Evolutionary conservation across 2,888 invertebrate species (phyloP).

Genomic region (Cheilosia scutellata): DNA sequence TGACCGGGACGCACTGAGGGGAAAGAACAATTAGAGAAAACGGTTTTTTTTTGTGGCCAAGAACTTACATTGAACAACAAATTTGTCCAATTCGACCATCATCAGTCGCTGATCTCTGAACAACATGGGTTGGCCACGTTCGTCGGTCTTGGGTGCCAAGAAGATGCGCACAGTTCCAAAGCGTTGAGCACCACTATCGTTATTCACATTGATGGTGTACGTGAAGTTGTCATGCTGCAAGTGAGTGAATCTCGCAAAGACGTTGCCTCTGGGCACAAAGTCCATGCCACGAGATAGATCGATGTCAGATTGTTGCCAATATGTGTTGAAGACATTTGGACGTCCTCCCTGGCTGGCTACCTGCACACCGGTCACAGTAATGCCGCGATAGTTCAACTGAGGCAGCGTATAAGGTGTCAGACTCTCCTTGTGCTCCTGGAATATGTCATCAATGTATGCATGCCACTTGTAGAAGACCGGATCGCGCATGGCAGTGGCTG

Average conservation of each 20-base stretch:
- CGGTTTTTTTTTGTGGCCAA: background rate
- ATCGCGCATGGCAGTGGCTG: slow-evolving; percentile 94
- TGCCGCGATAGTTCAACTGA: slow-evolving; percentile 84
- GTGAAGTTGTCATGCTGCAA: slow-evolving; percentile 90
- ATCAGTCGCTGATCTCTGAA: slow-evolving; percentile 87
- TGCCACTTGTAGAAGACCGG: slow-evolving; percentile 95
- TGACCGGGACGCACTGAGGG: slow-evolving; percentile 87
- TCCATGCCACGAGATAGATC: slow-evolving; percentile 92
- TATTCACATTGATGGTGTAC: slow-evolving; percentile 88
- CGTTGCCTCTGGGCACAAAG: slow-evolving; percentile 90
- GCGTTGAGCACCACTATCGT: slow-evolving; percentile 84
- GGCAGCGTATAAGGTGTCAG: slow-evolving; percentile 87
- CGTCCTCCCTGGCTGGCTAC: slow-evolving; percentile 85
- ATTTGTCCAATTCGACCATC: slow-evolving; percentile 89
- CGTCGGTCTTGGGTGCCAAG: slow-evolving; percentile 88
- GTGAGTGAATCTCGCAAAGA: slow-evolving; percentile 90
- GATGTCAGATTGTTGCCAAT: slow-evolving; percentile 92
- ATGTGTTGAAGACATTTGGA: slow-evolving; percentile 87
- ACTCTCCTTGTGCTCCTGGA: slow-evolving; percentile 89
- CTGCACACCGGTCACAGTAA: slow-evolving; percentile 86
- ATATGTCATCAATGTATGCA: slow-evolving; percentile 90
- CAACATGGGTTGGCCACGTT: slow-evolving; percentile 87
- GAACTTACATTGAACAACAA: slow-evolving; percentile 86
- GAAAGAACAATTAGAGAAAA: background rate
- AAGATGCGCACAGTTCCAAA: slow-evolving; percentile 88